Evolutionary conservation across 2,797 vertebrate genomes (phyloP), one percentile per base, ranked within the genome.

Genomic region (Eurystomus glaucurus): DNA sequence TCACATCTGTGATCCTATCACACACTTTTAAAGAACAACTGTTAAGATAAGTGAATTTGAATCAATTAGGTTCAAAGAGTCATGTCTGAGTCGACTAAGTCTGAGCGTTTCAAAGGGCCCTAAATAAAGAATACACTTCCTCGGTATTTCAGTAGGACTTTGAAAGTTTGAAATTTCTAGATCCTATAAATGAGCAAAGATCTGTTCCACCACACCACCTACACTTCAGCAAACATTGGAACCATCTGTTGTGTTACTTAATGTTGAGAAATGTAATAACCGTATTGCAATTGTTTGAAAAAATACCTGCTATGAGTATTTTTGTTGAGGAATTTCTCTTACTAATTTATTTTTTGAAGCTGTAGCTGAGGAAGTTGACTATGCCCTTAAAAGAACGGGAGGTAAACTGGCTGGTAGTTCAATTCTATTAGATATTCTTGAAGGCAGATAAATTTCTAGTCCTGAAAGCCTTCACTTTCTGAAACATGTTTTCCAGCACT

Each of bases 221-320:
- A 13, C 18, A 20, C 11, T 45, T 64, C 26, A 28, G 26, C 13
- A 66, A 57, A 70, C 0, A 4, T 14, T 75, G 35, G 15, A 60
- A 62, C 58, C 1, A 15, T 22, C n/a, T 65, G 3, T 8, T 57
- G 39, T 28, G 12, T 23, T 33, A 37, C 57, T 85, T 81, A 15
- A 31, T 57, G 13, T 21, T 69, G 25, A 51, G 18, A 61, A 61
- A 48, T 29, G 13, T 8, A 20, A 8, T 5, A 15, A 25, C 14
- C 52, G 3, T 23, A 19, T 43, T 55, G 9, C 4, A 16, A 29
- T 48, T 12, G 0, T 9, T 19, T 72, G 19, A 14, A 69, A 22
- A 91, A 35, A 8, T 10, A 11, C 33, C 2, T 3, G 3, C 7
- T 19, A 4, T 1, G 3, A 9, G 3, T n/a, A 3, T 43, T 39